Evolutionary conservation across 2,888 invertebrate genomes (phyloP), one percentile per base, ranked within the genome.

Genomic region (Sarcophaga caerulescens): DNA sequence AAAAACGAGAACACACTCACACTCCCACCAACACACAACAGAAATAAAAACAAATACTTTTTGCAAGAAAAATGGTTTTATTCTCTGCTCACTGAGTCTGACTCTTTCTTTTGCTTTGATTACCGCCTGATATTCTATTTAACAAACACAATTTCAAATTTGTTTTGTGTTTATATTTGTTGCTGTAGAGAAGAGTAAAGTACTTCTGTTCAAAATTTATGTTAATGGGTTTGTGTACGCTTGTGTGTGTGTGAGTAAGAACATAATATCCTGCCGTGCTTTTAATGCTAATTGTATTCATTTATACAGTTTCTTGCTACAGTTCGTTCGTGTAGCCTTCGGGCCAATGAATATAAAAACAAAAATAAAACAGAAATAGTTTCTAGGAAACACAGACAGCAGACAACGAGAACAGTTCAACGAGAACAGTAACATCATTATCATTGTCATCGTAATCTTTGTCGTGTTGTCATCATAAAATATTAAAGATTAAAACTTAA

Each of bases 221-320:
- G 23, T 23, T 11, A 25, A 57, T 19, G 4, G 11, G 35, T 23
- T 12, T 71, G 12, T 35, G 17, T 23, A 23, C 14, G 57, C 21
- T 8, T 5, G 70, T 70, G 35, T 71, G 12, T 12, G 8, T 59
- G 25, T n/a, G 23, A 25, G 17, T 70, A 70, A 23, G n/a, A n/a
- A 21, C 21, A 62, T 52, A 14, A 79, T 63, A 60, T 79, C 70
- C 52, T 52, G 63, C 62, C 59, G 62, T 62, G 47, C 62, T 75
- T 75, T 75, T 68, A 45, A 74, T 81, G 69, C 62, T 81, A 81
- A 81, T 81, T 75, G 69, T 75, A 81, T 69, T 75, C 75, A 81
- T 75, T 69, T 81, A 47, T 74, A 81, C 62, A 75, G 60, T 45
- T 68, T 73, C 60, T 25, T 8, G 35, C 35, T 35, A 35, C 25